Conservation (phyloP, 2,113 vertebrate species). For the Mastomys natalensis region DNA sequence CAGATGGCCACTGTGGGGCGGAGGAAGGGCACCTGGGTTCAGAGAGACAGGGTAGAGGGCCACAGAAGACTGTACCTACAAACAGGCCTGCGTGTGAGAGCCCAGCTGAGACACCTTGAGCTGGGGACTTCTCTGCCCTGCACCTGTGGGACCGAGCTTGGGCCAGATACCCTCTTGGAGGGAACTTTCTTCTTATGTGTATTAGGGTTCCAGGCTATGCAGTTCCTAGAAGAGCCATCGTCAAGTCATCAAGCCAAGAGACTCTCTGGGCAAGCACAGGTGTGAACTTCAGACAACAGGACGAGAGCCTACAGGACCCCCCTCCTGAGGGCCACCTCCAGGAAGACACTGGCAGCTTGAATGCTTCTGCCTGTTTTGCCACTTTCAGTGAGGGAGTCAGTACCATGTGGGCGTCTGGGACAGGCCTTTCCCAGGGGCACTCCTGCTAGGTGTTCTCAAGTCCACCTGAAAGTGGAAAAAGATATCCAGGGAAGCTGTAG, state of each 20-base stretch:
- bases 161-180: constrained; percentile 4
- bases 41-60: background rate
- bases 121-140: background rate
- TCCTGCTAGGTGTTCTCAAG: background rate
- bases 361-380: background rate
- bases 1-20: background rate
- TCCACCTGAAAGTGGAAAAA: background rate
- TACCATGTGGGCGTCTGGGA: background rate
- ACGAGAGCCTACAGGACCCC: background rate
- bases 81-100: background rate
- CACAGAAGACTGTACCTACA: background rate
- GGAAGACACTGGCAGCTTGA: background rate
- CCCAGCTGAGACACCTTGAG: background rate
- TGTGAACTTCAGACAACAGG: background rate
- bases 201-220: background rate
- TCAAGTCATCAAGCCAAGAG: background rate
- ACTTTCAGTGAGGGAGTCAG: background rate
- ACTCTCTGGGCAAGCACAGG: background rate
- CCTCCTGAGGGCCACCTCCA: background rate
- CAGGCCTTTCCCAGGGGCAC: background rate
- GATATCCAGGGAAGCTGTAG: background rate
- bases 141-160: background rate
- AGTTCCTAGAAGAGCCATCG: background rate
- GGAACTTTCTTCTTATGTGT: constrained; percentile 48
- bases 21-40: background rate